Evolutionary conservation across 2,888 invertebrate genomes (phyloP).

Genomic region (Tuta absoluta): DNA sequence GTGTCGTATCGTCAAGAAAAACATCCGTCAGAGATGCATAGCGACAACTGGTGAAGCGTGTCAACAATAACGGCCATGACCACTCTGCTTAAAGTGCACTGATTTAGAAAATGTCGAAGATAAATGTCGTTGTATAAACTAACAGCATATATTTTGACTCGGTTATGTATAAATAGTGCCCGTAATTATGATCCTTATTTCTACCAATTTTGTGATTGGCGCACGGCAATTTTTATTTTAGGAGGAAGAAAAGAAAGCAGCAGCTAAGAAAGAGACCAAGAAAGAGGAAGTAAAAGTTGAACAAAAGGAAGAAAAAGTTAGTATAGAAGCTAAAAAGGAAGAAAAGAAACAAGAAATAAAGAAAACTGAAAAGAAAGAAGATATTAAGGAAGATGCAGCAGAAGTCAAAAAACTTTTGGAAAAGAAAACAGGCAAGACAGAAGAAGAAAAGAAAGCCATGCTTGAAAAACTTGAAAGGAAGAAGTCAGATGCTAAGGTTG

Average conservation of each 20-base stretch:
- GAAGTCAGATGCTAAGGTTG: constrained; percentile 66
- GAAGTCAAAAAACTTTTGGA: constrained; percentile 74
- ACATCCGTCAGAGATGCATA: too few relatives aligned
- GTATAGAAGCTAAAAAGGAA: constrained; percentile 60
- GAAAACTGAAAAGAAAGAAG: constrained; percentile 58
- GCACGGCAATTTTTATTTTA: too few relatives aligned
- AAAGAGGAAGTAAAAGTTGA: constrained; percentile 38
- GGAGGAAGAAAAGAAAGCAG: constrained; percentile 53
- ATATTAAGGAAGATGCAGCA: constrained; percentile 65
- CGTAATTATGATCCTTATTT: too few relatives aligned
- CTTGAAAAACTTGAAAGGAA: constrained; percentile 77
- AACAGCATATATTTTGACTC: too few relatives aligned
- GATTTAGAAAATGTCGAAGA: too few relatives aligned
- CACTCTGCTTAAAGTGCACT: too few relatives aligned
- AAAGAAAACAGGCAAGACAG: constrained; percentile 75
- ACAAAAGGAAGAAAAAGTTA: constrained; percentile 67
- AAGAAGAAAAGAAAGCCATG: constrained; percentile 75
- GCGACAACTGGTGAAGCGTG: too few relatives aligned
- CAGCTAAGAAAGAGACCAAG: constrained; percentile 37
- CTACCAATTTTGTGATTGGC: too few relatives aligned
- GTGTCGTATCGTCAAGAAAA: too few relatives aligned
- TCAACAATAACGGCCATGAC: too few relatives aligned
- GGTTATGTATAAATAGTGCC: too few relatives aligned
- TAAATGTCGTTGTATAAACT: too few relatives aligned
- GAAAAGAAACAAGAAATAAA: constrained; percentile 66